Evolutionary conservation across 2,888 invertebrate genomes (phyloP).

Genomic region (Hermaeophaga mercurialis): DNA sequence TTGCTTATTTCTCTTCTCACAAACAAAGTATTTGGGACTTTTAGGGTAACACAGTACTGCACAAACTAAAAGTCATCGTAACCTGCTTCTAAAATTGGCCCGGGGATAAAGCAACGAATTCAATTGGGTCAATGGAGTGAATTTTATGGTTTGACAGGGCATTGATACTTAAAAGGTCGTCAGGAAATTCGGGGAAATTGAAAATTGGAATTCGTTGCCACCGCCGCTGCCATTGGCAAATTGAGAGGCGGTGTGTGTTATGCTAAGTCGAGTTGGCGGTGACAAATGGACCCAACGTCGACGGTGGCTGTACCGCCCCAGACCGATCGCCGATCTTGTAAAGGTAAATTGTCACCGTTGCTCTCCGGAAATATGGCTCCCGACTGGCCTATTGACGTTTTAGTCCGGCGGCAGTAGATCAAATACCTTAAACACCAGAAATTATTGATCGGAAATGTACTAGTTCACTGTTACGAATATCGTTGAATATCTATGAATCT

Average conservation of each 20-base stretch:
- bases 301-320: constrained; percentile 37
- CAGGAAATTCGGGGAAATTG: constrained; percentile 39
- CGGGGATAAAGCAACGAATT: background rate
- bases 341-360: constrained; percentile 41
- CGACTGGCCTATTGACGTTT: constrained; percentile 34
- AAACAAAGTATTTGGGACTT: too few species aligned
- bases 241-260: constrained; percentile 53
- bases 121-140: constrained; percentile 36
- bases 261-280: constrained; percentile 44
- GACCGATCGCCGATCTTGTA: constrained; percentile 60
- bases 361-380: constrained; percentile 41
- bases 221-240: constrained; percentile 51
- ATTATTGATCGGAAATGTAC: too few species aligned
- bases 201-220: constrained; percentile 46
- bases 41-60: too few species aligned
- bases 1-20: too few species aligned
- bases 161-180: constrained; percentile 41
- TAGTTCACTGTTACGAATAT: too few species aligned
- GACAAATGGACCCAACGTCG: constrained; percentile 45
- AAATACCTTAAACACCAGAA: too few species aligned
- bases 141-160: constrained; percentile 37
- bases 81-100: background rate
- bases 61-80: too few species aligned
- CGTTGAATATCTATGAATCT: too few species aligned
- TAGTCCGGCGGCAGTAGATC: constrained; percentile 9